Evolutionary conservation across 2,888 invertebrate genomes (phyloP).

Genomic region (Drosophila putrida): DNA sequence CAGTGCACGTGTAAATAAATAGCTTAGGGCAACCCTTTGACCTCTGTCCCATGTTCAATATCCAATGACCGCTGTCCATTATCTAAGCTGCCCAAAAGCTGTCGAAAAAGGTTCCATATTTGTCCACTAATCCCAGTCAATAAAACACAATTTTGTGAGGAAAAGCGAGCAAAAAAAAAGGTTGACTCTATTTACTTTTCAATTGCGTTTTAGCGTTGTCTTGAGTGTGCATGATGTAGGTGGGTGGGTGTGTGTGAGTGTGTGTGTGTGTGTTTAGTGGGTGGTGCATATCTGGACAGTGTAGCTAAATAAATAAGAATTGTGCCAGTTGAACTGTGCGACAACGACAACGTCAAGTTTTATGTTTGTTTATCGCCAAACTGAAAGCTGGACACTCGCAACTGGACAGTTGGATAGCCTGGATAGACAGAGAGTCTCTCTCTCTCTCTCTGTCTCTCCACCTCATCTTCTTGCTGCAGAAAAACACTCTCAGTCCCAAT

Average conservation of each 20-base stretch:
- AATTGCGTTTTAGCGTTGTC: conserved; percentile 50
- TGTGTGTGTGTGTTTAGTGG: not conserved
- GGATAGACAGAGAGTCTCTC: conserved; percentile 1
- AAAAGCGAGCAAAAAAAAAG: conserved; percentile 20
- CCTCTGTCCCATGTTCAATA: conserved; percentile 37
- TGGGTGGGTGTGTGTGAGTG: not conserved
- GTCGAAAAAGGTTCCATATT: conserved; percentile 50
- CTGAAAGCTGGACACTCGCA: conserved; percentile 77
- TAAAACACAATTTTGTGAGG: conserved; percentile 70
- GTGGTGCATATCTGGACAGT: conserved; percentile 50
- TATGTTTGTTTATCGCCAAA: conserved; percentile 78
- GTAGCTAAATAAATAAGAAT: conserved; percentile 74
- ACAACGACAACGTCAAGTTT: conserved; percentile 68
- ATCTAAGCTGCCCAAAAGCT: conserved; percentile 53
- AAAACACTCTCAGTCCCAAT: not conserved
- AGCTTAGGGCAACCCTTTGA: conserved; percentile 63
- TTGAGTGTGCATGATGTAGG: conserved; percentile 6
- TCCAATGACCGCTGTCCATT: conserved; percentile 43
- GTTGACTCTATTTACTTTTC: conserved; percentile 54
- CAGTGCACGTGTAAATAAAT: conserved; percentile 77
- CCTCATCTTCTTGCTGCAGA: not conserved
- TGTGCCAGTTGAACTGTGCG: conserved; percentile 74
- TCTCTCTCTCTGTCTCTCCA: conserved; percentile 4
- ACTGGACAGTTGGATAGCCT: conserved; percentile 35
- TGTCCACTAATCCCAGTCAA: conserved; percentile 70